Evolutionary conservation across 2,888 invertebrate genomes (phyloP).

Genomic region (Chrysolina americana): DNA sequence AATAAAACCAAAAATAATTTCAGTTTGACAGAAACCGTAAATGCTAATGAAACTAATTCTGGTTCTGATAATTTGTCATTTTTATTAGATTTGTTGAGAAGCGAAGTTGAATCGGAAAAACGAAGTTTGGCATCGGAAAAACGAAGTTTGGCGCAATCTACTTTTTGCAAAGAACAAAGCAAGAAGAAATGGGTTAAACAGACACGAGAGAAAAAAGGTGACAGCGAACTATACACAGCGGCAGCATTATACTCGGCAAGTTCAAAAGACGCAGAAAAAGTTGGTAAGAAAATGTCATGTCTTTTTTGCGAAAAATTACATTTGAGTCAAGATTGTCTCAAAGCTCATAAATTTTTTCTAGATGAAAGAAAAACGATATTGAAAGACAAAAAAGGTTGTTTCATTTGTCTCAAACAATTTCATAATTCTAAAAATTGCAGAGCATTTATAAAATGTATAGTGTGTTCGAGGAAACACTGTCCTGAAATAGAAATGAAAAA

Average conservation of each 20-base stretch:
- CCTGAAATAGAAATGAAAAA: background rate
- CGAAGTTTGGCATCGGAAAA: background rate
- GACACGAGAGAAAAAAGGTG: background rate
- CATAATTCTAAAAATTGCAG: background rate
- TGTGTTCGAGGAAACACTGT: background rate
- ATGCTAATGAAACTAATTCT: slow-evolving; percentile 10
- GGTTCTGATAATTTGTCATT: slow-evolving; percentile 10
- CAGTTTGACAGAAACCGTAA: too few relatives aligned
- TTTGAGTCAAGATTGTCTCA: background rate
- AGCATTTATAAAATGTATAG: background rate
- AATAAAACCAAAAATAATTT: too few relatives aligned
- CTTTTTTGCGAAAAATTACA: background rate
- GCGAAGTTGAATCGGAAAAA: slow-evolving; percentile 13
- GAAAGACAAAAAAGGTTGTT: background rate
- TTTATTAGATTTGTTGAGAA: background rate
- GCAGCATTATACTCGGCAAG: too few relatives aligned
- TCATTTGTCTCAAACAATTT: background rate
- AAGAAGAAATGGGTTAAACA: background rate
- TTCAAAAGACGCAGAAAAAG: too few relatives aligned
- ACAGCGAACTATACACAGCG: background rate
- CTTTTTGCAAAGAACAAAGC: background rate
- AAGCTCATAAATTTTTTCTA: background rate
- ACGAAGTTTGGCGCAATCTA: too few relatives aligned
- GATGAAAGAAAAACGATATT: background rate
- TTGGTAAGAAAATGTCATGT: too few relatives aligned